Conservation (phyloP, 2,113 vertebrate species). For the Murina feae region DNA sequence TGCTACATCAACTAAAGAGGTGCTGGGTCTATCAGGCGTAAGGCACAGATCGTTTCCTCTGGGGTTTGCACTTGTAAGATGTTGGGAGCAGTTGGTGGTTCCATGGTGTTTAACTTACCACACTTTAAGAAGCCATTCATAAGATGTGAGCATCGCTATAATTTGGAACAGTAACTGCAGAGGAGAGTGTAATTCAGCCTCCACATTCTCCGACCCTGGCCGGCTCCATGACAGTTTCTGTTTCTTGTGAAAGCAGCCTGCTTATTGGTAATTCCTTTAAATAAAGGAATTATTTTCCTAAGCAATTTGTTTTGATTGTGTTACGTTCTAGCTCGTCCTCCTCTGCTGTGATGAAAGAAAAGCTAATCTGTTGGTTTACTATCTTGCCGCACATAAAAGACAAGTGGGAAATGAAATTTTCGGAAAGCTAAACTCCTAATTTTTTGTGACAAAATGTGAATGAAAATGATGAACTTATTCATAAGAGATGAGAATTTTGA, state of each 20-base stretch:
- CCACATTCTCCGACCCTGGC: background rate
- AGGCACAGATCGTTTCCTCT: background rate
- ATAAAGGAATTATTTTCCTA: constrained; percentile 59
- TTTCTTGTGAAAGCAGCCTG: constrained; percentile 36
- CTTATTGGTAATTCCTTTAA: constrained; percentile 53
- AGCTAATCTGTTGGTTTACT: constrained; percentile 38
- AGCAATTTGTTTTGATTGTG: constrained; percentile 61
- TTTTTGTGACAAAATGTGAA: constrained; percentile 64
- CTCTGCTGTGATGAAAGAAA: constrained; percentile 27
- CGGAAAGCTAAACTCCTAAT: constrained; percentile 51
- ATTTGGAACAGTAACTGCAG: background rate
- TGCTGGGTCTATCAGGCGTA: fast-evolving
- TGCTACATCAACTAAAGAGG: fast-evolving
- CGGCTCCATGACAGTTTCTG: background rate
- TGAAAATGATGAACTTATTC: constrained; percentile 66
- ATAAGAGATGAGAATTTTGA: constrained; percentile 44
- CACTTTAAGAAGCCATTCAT: background rate
- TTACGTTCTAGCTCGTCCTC: background rate
- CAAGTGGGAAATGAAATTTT: constrained; percentile 56
- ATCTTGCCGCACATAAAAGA: constrained; percentile 41
- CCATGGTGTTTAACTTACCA: background rate
- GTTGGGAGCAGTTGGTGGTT: fast-evolving
- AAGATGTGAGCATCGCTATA: background rate
- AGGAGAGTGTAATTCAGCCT: background rate
- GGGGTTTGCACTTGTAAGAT: fast-evolving